Base-by-base conservation (phyloP, 2,888 invertebrate species). In the Cerastis leucographa region DNA sequence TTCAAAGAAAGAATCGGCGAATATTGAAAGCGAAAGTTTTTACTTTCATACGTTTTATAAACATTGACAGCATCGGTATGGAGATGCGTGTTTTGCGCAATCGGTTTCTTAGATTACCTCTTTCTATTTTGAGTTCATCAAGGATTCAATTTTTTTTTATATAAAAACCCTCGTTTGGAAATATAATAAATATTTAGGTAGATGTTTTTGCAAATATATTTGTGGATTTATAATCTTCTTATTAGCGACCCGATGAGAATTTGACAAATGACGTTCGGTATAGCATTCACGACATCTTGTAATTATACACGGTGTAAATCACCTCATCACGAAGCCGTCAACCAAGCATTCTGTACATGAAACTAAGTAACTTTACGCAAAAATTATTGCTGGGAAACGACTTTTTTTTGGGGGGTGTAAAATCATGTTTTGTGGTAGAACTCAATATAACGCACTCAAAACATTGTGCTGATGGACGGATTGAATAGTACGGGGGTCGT, bases 1-100 rank as follows among this genome's bases (percentile, higher is more conserved):
- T 76, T 82, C 62, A 73, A 56, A 69, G 73, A 76, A 82, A 79
- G 74, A 77, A 84, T 74, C 11, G 9, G 70, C 76, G 51, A 87
- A 78, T 77, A 68, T 76, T 69, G 76, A 86, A 86, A 82, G 76
- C 71, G 84, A 86, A 86, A 88, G 84, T 84, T 51, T 42, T 64
- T 54, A 85, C 85, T 85, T 84, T 82, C 78, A 82, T 85, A 64
- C 66, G 61, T 74, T 59, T 77, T 70, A 82, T 62, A 66, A 74
- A 74, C 64, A 72, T 69, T 35, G 59, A 54, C 65, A 67, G 72
- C 66, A 67, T 67, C 40, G 29, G 22, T 61, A 46, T 69, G 61
- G 44, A 49, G 71, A 75, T 61, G 64, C 14, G 65, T 46, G 40
- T 61, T 80, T 85, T 81, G 68, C 81, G 68, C 56, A 84, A 80